Evolutionary conservation across 1,140 invertebrate species (phyloP).

Genomic region (Nasonia longicornis): DNA sequence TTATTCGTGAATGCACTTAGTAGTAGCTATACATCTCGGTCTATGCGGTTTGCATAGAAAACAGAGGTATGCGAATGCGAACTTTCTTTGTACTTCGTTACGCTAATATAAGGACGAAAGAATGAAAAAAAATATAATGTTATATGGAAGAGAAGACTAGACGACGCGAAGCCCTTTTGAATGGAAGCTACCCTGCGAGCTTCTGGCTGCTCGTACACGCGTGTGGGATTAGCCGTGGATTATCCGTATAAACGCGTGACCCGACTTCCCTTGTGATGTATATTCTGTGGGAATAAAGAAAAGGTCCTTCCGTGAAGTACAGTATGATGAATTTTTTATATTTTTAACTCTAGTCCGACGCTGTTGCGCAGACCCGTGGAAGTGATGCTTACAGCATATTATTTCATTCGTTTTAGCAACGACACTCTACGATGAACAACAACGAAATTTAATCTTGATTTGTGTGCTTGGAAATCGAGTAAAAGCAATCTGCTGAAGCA

Average conservation of each 20-base stretch:
- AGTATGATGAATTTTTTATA: too few species aligned
- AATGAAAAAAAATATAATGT: not conserved
- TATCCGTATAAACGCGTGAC: not conserved
- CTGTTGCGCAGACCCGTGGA: too few species aligned
- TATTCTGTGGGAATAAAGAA: not conserved
- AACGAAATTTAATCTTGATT: too few species aligned
- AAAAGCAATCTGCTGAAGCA: not conserved
- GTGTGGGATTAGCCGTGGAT: not conserved
- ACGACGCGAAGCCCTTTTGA: not conserved
- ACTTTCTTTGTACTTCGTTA: conserved; percentile 17
- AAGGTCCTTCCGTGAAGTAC: not conserved
- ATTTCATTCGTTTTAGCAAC: too few species aligned
- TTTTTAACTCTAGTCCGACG: too few species aligned
- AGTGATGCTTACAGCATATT: too few species aligned
- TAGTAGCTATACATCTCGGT: not conserved
- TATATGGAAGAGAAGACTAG: too few species aligned
- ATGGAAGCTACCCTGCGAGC: not conserved
- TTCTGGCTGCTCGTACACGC: not conserved
- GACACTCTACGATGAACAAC: too few species aligned
- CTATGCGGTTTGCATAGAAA: not conserved
- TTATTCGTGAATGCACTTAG: conserved; percentile 7
- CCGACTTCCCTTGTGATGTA: not conserved
- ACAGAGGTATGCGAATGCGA: too few species aligned
- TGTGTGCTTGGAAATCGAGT: too few species aligned
- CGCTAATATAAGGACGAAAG: not conserved